Conservation (phyloP, 2,888 invertebrate species). For the Palloptera scutellata region DNA sequence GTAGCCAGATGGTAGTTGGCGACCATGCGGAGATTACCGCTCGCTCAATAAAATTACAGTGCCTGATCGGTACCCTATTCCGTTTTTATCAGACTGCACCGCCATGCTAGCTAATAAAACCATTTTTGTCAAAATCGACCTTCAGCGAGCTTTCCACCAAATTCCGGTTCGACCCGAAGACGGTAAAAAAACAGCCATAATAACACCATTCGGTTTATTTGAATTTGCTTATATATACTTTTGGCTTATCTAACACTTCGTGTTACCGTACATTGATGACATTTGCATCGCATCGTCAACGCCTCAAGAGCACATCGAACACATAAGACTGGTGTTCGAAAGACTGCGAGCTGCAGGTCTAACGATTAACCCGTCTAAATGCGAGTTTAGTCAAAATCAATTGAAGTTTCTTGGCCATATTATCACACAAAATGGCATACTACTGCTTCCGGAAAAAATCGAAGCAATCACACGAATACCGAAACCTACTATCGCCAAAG, state of each 20-base stretch:
- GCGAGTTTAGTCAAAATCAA: conserved; percentile 24
- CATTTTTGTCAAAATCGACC: conserved; percentile 6
- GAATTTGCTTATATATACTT: background rate
- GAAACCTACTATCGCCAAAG: conserved; percentile 13
- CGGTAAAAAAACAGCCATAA: no score
- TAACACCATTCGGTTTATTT: background rate
- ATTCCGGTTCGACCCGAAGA: no score
- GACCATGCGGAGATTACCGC: conserved; percentile 18
- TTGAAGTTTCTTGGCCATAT: conserved; percentile 21
- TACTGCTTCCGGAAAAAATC: conserved; percentile 7
- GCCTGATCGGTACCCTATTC: conserved; percentile 11
- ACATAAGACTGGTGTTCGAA: conserved; percentile 26
- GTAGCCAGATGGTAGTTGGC: conserved; percentile 9
- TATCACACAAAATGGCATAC: conserved; percentile 13
- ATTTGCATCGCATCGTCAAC: conserved; percentile 28
- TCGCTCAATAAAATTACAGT: conserved; percentile 5
- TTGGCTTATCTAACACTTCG: conserved; percentile 13
- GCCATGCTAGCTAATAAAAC: conserved; percentile 12
- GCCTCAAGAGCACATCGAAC: conserved; percentile 22
- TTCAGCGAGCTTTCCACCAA: no score
- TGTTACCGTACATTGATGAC: conserved; percentile 29
- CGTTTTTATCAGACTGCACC: conserved; percentile 13
- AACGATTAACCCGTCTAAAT: conserved; percentile 32
- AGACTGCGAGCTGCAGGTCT: conserved; percentile 22
- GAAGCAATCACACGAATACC: conserved; percentile 12